Percentiles rank a stretch among this genome's conserved stretches.
Conservation (phyloP, 2,113 vertebrate genomes). For the Osmerus mordax region DNA sequence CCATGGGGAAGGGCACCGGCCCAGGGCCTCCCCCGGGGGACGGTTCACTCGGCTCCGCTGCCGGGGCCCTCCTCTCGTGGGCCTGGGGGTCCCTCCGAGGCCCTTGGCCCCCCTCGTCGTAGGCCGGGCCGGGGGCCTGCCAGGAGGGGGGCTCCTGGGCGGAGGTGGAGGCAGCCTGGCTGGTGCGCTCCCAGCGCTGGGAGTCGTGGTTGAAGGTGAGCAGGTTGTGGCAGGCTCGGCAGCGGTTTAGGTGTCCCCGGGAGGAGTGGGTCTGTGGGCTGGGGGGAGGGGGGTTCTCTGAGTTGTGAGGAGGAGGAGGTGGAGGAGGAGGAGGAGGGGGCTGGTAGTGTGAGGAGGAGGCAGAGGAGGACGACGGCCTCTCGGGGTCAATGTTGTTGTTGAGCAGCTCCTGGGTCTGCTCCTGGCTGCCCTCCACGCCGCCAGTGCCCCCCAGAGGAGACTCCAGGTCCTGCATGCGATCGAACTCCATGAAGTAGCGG, state of each 20-base stretch:
- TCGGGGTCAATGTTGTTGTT: slow-evolving; percentile 95
- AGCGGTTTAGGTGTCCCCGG: slow-evolving; percentile 91
- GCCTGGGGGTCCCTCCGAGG: slow-evolving; percentile 68
- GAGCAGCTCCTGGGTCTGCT: slow-evolving; percentile 89
- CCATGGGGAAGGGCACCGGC: slow-evolving; percentile 50
- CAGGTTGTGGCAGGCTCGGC: slow-evolving; percentile 97
- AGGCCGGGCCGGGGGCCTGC: slow-evolving; percentile 63
- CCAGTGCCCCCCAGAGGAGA: slow-evolving; percentile 76
- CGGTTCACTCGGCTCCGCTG: slow-evolving; percentile 76
- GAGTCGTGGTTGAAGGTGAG: slow-evolving; percentile 98
- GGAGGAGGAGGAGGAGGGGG: slow-evolving; percentile 69
- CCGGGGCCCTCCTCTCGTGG: slow-evolving; percentile 72
- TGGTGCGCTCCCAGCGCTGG: slow-evolving; percentile 94
- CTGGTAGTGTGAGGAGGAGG: slow-evolving; percentile 75
- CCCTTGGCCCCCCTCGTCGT: slow-evolving; percentile 72
- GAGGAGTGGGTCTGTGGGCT: slow-evolving; percentile 78
- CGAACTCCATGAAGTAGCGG: slow-evolving; percentile 97
- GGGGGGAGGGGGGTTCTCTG: slow-evolving; percentile 67
- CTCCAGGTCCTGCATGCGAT: slow-evolving; percentile 92
- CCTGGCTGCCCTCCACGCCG: slow-evolving; percentile 72
- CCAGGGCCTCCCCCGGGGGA: slow-evolving; percentile 57
- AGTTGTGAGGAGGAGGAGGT: slow-evolving; percentile 55
- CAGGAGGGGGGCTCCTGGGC: slow-evolving; percentile 38
- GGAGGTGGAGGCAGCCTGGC: slow-evolving; percentile 79
- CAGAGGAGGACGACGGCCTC: slow-evolving; percentile 79